These are phyloP conservation scores for Suillia variegata DNA, from an alignment of 2,888 invertebrate species.

Conservation along the genomic window DNA sequence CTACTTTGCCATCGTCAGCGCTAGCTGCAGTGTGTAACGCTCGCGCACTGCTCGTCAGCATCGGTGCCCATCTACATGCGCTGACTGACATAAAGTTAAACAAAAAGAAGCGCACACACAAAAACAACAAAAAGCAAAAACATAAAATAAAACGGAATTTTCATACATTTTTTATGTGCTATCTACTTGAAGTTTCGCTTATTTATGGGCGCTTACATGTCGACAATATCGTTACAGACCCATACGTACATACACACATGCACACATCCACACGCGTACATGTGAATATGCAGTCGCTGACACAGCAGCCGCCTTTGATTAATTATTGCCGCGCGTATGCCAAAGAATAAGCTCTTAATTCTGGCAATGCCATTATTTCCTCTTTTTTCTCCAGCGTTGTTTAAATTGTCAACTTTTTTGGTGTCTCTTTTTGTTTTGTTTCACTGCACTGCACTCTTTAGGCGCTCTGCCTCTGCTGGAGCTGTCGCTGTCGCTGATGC, in stretches of 20 bases:
- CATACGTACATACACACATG: background rate
- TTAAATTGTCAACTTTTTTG: background rate
- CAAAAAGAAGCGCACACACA: background rate
- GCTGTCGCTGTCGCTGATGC: background rate
- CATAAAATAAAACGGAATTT: no score
- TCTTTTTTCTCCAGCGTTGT: background rate
- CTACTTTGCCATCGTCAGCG: no score
- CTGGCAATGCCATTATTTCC: background rate
- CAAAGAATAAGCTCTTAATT: constrained; percentile 3
- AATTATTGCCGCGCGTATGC: background rate
- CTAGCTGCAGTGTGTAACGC: background rate
- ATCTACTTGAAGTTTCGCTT: background rate
- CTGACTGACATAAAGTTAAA: background rate
- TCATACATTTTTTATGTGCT: background rate
- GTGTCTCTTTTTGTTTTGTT: no score
- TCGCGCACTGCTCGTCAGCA: background rate
- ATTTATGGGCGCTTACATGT: constrained; percentile 1
- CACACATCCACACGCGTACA: background rate
- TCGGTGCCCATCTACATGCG: background rate
- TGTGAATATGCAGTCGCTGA: background rate
- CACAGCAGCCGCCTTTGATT: constrained; percentile 2
- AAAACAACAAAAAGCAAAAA: background rate
- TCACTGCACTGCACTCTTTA: no score
- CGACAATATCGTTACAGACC: background rate
- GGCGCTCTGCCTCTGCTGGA: no score